A percentile compares a stretch with the other conserved stretches of the same genome.
These are phyloP conservation scores for Catostylus mosaicus DNA, from an alignment of 30 jellyfish, hydroid and myxozoan species.

Conservation along the genomic window DNA sequence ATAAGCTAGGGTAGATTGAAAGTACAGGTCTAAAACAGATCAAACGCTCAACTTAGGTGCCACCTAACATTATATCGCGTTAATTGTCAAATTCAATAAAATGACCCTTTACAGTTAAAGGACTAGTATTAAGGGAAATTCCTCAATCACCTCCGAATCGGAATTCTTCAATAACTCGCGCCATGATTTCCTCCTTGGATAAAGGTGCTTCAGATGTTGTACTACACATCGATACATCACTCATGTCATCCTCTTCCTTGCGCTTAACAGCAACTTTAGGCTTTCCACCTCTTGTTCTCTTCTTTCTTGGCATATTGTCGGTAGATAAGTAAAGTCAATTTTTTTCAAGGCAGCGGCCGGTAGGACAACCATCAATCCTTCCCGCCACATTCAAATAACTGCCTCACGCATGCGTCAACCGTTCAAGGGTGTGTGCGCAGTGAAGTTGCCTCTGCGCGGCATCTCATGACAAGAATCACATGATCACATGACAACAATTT, in stretches of 20 bases:
- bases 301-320: constrained; percentile 50
- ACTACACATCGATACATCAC: constrained; percentile 74
- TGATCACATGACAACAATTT: not conserved
- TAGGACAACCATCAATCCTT: not conserved
- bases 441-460: constrained; percentile 6
- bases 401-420: constrained; percentile 64
- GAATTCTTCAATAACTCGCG: constrained; percentile 38
- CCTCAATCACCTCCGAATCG: constrained; percentile 5
- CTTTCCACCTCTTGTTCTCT: constrained; percentile 66
- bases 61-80: too few species aligned
- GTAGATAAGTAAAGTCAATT: not conserved
- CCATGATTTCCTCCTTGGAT: constrained; percentile 50
- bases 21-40: too few species aligned
- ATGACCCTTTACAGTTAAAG: too few species aligned
- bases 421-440: constrained; percentile 2
- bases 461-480: not conserved
- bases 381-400: constrained; percentile 50
- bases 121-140: too few species aligned
- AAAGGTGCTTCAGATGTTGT: constrained; percentile 49
- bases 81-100: too few species aligned
- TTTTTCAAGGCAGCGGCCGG: not conserved
- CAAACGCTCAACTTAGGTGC: too few species aligned
- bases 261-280: constrained; percentile 28
- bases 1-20: too few species aligned
- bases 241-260: constrained; percentile 48